Evolutionary conservation across 2,888 invertebrate genomes (phyloP), one percentile per base, ranked within the genome.

Genomic region (Perithous albicinctus): DNA sequence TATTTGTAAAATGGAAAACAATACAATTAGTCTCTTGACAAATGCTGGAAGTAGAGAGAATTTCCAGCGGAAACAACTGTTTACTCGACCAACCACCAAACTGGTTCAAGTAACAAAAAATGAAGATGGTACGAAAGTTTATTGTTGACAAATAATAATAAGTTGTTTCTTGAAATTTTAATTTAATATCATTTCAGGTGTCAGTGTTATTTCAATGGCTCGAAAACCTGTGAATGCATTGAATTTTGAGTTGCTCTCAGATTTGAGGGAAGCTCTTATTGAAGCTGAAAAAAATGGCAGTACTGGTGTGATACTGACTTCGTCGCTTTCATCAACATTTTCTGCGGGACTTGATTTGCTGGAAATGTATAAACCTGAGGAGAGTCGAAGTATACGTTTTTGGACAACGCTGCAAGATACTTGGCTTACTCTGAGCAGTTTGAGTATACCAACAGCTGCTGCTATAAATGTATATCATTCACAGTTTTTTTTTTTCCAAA

Each of bases 331-430:
- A 63, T 95, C 95, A 78, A 95, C 97, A 61, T 98, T 98, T 90
- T 96, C 96, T 3, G 97, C 96, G 29, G 98, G 98, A 4, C 93
- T 98, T 80, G 98, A 98, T 89, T 96, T 98, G 38, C 94, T 95
- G 93, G 98, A 98, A 93, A 96, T 98, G 96, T 97, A 97, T 90
- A 96, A 97, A 90, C 96, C 97, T 0, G 95, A 97, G 66, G 90
- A 94, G 67, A 95, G 96, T 32, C 94, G 96, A 83, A 92, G 95
- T 0, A 94, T 94, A 80, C 93, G 94, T 46, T 98, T 97, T 91
- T 98, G 98, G 98, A 93, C 93, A 0, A 93, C 95, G 0, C 92
- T 98, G 1, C 98, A 98, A 93, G 96, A 96, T 63, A 94, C 95
- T 20, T 98, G 97, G 97, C 89, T 97, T 38, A 95, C 96, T 85